Base-by-base conservation (phyloP, 2,888 invertebrate species). In the Apamea crenata region DNA sequence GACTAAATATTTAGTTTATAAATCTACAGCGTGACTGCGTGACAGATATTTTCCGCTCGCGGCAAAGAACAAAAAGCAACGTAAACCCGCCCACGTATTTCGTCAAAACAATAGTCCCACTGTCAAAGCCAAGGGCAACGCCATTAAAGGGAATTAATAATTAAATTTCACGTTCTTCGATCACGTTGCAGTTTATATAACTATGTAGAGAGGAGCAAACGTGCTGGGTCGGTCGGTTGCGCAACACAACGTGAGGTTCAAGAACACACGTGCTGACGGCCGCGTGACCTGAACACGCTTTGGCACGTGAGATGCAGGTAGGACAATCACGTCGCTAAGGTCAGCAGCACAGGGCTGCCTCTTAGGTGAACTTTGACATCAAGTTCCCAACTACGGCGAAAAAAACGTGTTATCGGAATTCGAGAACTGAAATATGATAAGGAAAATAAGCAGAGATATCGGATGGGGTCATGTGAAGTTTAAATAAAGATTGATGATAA, bases 131-230 rank as follows among this genome's bases (percentile, higher is more conserved):
- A 94, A 94, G 94, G 92, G 90, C 93, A 81, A 71, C 66, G 86
- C 84, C 81, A 90, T 91, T 90, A 90, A 86, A 84, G 78, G 87
- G 88, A 89, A 90, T 91, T 90, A 90, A 90, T 93, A 94, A 94
- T 94, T 94, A 93, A 93, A 92, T 94, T 94, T 93, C 93, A 94
- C 94, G 94, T 95, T 94, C 91, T 90, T 87, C 88, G 91, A 94
- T 96, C 96, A 96, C 96, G 96, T 96, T 96, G 95, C 90, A 92
- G 93, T 95, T 96, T 96, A 96, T 95, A 94, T 96, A 96, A 96
- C 95, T 93, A 94, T 92, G 89, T 91, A 90, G 93, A 93, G 94
- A 94, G 91, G 94, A 93, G 92, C 91, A 90, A 95, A 93, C 94
- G 95, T 94, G 95, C 90, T 88, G 85, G 85, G 88, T 89, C 85